phyloP scores from a whole-genome alignment of 2,113 vertebrate genomes.

The Garra rufa region DNA sequence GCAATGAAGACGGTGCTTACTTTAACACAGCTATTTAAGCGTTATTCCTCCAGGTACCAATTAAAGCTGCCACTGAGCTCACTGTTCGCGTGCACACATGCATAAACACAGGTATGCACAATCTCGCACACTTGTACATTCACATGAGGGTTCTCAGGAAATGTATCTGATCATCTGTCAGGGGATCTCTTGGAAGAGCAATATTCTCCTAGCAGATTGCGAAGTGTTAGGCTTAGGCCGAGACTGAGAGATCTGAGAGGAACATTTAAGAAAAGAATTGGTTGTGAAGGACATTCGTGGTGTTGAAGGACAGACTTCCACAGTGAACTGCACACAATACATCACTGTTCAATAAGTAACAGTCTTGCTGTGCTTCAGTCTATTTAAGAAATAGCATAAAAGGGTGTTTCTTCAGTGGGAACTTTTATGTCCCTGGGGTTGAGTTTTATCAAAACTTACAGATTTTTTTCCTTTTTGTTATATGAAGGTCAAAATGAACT shows the following conservation, averaged over 20 bases:
- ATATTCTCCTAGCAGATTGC: slow-evolving; percentile 53
- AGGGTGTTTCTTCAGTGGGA: slow-evolving; percentile 13
- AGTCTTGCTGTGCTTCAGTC: not conserved
- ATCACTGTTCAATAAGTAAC: slow-evolving; percentile 9
- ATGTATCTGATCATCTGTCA: slow-evolving; percentile 24
- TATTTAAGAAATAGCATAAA: not conserved
- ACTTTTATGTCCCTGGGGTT: slow-evolving; percentile 3
- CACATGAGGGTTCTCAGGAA: slow-evolving; percentile 28
- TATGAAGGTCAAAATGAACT: slow-evolving; percentile 20
- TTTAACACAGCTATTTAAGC: slow-evolving; percentile 42
- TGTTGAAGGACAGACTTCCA: slow-evolving; percentile 30
- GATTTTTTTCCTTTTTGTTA: not conserved
- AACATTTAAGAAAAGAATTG: slow-evolving; percentile 18
- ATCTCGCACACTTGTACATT: not conserved
- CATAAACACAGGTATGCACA: slow-evolving; percentile 25
- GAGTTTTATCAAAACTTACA: slow-evolving; percentile 20
- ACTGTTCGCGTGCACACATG: slow-evolving; percentile 35
- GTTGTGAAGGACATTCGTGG: not conserved
- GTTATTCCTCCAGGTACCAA: slow-evolving; percentile 76
- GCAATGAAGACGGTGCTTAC: not conserved
- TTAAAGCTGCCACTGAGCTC: slow-evolving; percentile 69
- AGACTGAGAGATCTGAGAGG: slow-evolving; percentile 69
- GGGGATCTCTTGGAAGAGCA: slow-evolving; percentile 15
- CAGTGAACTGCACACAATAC: not conserved
- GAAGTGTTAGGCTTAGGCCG: slow-evolving; percentile 70